Conservation (phyloP, 2,888 invertebrate genomes). For the Mamestra brassicae region DNA sequence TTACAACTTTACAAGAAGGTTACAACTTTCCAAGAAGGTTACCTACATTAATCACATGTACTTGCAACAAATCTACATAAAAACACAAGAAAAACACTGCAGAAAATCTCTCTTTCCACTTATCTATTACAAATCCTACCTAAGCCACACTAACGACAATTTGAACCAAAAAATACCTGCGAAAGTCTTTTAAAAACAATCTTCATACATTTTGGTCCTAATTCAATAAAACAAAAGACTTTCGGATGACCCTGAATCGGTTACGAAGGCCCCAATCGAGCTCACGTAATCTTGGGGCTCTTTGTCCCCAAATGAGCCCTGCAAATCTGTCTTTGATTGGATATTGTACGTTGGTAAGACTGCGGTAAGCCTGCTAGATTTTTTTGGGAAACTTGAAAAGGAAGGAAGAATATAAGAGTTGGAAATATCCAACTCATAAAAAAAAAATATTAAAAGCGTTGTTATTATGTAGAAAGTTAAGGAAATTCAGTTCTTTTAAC, state of each 20-base stretch:
- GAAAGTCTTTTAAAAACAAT: conserved; percentile 36
- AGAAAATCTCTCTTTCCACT: not conserved
- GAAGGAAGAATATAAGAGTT: not conserved
- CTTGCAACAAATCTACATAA: not conserved
- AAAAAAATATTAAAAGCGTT: not conserved
- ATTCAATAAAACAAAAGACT: conserved; percentile 47
- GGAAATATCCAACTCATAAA: not conserved
- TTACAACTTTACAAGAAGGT: no score
- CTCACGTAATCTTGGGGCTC: conserved; percentile 13
- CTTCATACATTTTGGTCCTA: conserved; percentile 38
- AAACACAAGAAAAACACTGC: not conserved
- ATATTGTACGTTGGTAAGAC: conserved; percentile 30
- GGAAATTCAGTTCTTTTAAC: no score
- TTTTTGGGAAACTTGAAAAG: conserved; percentile 5
- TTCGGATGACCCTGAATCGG: conserved; percentile 30
- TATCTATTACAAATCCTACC: not conserved
- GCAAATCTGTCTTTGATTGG: conserved; percentile 59
- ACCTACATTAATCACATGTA: no score
- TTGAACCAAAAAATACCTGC: conserved; percentile 3
- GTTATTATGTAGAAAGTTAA: not conserved
- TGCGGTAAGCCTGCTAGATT: conserved; percentile 27
- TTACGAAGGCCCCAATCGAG: conserved; percentile 5
- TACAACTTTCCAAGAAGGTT: no score
- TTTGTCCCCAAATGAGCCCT: conserved; percentile 50
- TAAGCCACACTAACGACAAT: not conserved